Percentiles rank a stretch among this genome's conserved stretches.
Evolutionary conservation across 2,113 vertebrate genomes (phyloP).

Genomic region (Hippocampus comes): DNA sequence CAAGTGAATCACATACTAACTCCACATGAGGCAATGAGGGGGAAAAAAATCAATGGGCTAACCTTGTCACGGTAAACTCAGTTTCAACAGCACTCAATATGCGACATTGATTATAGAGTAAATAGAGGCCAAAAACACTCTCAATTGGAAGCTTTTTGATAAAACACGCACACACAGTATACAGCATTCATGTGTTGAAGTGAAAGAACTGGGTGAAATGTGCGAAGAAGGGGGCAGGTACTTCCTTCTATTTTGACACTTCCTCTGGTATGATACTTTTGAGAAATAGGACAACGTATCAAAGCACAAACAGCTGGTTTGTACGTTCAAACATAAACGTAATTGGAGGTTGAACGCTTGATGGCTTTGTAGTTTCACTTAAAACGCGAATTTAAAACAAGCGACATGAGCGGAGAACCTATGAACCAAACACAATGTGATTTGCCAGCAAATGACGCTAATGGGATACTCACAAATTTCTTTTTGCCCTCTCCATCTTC

Average conservation of each 20-base stretch:
- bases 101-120: background rate
- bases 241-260: conserved; percentile 31
- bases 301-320: background rate
- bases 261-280: background rate
- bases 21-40: conserved; percentile 13
- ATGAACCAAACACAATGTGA: background rate
- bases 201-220: background rate
- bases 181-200: too few species aligned
- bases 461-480: conserved; percentile 75
- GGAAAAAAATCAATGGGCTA: background rate
- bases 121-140: background rate
- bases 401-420: background rate
- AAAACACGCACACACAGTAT: too few species aligned
- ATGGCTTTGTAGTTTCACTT: conserved; percentile 19
- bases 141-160: background rate
- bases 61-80: background rate
- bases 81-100: background rate
- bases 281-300: background rate
- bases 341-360: conserved; percentile 34
- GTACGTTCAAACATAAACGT: conserved; percentile 6
- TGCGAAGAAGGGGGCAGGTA: background rate
- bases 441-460: background rate
- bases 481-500: conserved; percentile 76
- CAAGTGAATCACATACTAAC: conserved; percentile 36
- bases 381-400: conserved; percentile 13